Percentiles rank a stretch among this genome's conserved stretches.
These are phyloP conservation scores for Myotis planiceps DNA, from an alignment of 2,797 vertebrate species.

Conservation along the genomic window DNA sequence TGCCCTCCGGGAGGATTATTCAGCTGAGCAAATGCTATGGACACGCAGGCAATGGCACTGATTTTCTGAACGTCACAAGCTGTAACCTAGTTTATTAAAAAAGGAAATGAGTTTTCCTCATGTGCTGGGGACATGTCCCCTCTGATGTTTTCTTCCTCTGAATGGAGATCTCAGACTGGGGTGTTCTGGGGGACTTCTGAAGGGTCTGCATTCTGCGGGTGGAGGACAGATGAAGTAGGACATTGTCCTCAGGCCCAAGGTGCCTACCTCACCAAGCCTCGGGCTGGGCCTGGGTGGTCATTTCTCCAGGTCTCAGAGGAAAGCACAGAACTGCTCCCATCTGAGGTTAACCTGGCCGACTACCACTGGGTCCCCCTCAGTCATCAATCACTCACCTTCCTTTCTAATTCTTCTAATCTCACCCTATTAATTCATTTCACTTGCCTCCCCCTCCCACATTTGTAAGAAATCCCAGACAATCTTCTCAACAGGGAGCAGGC, in stretches of 20 bases:
- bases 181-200: not conserved
- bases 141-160: not conserved
- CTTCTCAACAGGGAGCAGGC: not conserved
- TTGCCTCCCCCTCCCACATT: not conserved
- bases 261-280: not conserved
- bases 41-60: not conserved
- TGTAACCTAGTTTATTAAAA: conserved; percentile 33
- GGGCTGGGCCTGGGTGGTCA: rapidly evolving
- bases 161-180: not conserved
- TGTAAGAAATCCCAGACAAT: not conserved
- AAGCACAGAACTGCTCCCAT: not conserved
- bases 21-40: not conserved
- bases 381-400: too few relatives aligned
- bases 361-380: not conserved
- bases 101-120: not conserved
- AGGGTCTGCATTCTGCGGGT: not conserved
- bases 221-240: rapidly evolving
- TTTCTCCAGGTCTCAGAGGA: not conserved
- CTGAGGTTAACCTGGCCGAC: not conserved
- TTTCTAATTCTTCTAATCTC: not conserved
- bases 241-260: too few relatives aligned
- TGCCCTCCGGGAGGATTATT: not conserved
- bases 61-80: conserved; percentile 42
- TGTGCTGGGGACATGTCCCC: not conserved
- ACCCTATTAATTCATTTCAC: not conserved